These are phyloP conservation scores for Brotula barbata DNA, from an alignment of 2,797 vertebrate species.

Conservation along the genomic window DNA sequence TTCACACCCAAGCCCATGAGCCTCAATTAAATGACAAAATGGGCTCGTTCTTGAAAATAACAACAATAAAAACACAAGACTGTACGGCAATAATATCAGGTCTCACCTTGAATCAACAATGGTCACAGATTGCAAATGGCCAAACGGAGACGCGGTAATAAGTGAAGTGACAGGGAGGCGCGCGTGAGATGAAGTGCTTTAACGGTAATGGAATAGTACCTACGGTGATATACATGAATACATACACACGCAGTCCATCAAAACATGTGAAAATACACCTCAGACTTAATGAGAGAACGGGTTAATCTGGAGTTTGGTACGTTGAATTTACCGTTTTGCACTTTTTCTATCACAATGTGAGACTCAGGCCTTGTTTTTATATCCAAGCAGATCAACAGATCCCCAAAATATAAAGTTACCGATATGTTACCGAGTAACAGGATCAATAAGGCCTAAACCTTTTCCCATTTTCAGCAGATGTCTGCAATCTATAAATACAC, in stretches of 20 bases:
- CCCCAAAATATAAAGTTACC: conserved; percentile 57
- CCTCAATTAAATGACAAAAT: conserved; percentile 86
- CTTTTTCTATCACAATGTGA: conserved; percentile 28
- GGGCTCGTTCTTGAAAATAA: conserved; percentile 81
- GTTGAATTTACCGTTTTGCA: too few relatives aligned
- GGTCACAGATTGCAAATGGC: conserved; percentile 70
- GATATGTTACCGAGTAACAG: conserved; percentile 57
- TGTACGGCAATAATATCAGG: conserved; percentile 73
- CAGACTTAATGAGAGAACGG: conserved; percentile 8
- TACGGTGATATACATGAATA: conserved; percentile 12
- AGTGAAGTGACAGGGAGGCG: conserved; percentile 17
- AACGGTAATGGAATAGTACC: conserved; percentile 13
- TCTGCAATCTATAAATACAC: conserved; percentile 78
- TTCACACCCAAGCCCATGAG: conserved; percentile 79
- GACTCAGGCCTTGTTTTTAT: conserved; percentile 66
- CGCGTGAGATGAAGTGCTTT: neutral
- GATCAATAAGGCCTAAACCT: conserved; percentile 65
- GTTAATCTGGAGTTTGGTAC: conserved; percentile 30
- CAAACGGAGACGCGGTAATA: conserved; percentile 54
- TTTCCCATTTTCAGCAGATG: conserved; percentile 70
- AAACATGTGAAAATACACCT: conserved; percentile 1
- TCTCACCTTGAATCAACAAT: conserved; percentile 77
- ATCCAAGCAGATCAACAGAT: conserved; percentile 59
- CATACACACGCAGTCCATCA: too few relatives aligned
- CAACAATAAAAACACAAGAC: conserved; percentile 81